Evolutionary conservation across 2,113 vertebrate species (phyloP), one percentile per base, ranked within the genome.

Genomic region (Eidolon helvum): DNA sequence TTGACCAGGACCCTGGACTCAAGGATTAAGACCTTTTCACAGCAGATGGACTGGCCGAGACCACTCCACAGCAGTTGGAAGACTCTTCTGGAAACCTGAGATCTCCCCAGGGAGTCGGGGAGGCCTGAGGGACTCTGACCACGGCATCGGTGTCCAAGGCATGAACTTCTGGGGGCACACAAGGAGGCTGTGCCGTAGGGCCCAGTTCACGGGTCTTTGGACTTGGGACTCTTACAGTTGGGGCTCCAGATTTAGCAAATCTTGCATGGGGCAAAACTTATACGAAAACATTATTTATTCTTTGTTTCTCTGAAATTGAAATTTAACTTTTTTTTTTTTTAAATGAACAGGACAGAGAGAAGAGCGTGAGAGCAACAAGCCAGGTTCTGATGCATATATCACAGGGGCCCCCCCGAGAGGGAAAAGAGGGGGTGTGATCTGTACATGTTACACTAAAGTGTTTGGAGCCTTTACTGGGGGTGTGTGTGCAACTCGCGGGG

Each of bases 101-200:
- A 33, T 28, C n/a, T 53, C 4, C 3, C 33, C 48, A 1, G 53
- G 45, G 33, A 24, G 33, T 28, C 1, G 40, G 15, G 16, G 7
- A 68, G 19, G 9, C 9, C 11, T 33, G 30, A 30, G 11, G 55
- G n/a, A 22, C 15, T 4, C 2, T 0, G 1, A 38, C 66, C 28
- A 10, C 9, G 40, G 10, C 55, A 30, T 40, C 5, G 16, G 71
- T 15, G 38, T 45, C 66, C 8, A 26, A 12, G n/a, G 72, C 0
- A 1, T 2, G 11, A 45, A 4, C 35, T 30, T 43, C 43, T 43
- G 24, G 12, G 55, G 38, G 50, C 9, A 8, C 38, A 21, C 33
- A 79, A 40, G 1, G 55, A 14, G 61, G 30, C 66, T 38, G 9
- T 48, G 61, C 19, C n/a, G 1, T 1, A 33, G 4, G 9, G 33